Evolutionary conservation across 2,113 vertebrate species (phyloP).

Genomic region (Ranitomeya imitator): DNA sequence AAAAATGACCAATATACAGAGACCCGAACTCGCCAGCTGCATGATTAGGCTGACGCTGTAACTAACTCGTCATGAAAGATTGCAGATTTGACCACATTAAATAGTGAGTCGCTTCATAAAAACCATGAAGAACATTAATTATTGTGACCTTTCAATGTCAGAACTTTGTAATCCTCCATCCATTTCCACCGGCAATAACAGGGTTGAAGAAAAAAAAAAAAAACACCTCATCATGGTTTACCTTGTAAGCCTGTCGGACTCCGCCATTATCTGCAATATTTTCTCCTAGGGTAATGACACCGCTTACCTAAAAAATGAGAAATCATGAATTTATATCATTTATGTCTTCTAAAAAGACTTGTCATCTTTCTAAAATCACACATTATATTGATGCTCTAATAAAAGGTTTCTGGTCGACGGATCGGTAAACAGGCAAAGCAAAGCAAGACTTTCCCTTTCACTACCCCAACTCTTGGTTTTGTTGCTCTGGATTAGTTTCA

Average conservation of each 20-base stretch:
- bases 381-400: neutral
- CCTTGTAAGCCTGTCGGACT: slow-evolving; percentile 94
- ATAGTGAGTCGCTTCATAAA: neutral
- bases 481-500: too few relatives aligned
- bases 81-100: slow-evolving; percentile 12
- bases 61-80: slow-evolving; percentile 22
- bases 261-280: slow-evolving; percentile 97
- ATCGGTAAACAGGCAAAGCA: neutral
- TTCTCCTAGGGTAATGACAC: slow-evolving; percentile 92
- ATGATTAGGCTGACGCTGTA: neutral
- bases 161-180: too few relatives aligned
- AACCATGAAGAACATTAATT: slow-evolving; percentile 31
- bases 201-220: neutral
- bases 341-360: neutral
- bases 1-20: neutral
- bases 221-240: slow-evolving; percentile 58
- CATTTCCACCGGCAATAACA: neutral
- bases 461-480: too few relatives aligned
- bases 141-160: slow-evolving; percentile 40
- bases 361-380: neutral
- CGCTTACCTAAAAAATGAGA: slow-evolving; percentile 81
- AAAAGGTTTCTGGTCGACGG: neutral
- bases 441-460: neutral
- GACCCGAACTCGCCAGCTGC: neutral
- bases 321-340: neutral